These are phyloP conservation scores for Volucella bombylans DNA, from an alignment of 2,888 invertebrate genomes.

Conservation along the genomic window DNA sequence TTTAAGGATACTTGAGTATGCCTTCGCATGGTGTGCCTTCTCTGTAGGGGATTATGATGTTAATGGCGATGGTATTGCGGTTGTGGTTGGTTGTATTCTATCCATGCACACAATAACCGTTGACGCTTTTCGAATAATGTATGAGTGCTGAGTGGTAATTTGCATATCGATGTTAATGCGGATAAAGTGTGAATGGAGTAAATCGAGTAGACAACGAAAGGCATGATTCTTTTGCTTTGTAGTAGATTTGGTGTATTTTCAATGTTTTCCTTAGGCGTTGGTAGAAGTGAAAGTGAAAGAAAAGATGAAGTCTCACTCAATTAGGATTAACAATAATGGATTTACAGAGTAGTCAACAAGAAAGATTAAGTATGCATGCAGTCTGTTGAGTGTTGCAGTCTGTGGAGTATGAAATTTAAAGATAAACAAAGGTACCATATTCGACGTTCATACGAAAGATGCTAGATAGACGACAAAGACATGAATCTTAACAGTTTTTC, in stretches of 20 bases:
- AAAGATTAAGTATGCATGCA: conserved; percentile 35
- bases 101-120: conserved; percentile 46
- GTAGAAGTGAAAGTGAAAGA: neutral
- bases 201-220: conserved; percentile 40
- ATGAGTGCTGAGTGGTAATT: conserved; percentile 62
- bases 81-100: neutral
- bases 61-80: neutral
- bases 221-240: conserved; percentile 1
- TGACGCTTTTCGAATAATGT: conserved; percentile 46
- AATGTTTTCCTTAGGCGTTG: neutral
- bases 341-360: conserved; percentile 37
- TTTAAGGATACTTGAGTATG: conserved; percentile 58
- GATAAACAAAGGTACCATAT: neutral
- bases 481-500: too few relatives aligned
- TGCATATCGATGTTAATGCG: conserved; percentile 62
- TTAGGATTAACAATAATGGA: conserved; percentile 52
- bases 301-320: conserved; percentile 43
- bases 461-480: too few relatives aligned
- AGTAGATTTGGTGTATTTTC: conserved; percentile 4
- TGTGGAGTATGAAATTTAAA: neutral
- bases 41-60: too few relatives aligned
- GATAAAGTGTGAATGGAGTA: conserved; percentile 50
- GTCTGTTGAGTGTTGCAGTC: too few relatives aligned
- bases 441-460: too few relatives aligned
- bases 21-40: neutral